phyloP scores from a whole-genome alignment of 2,888 invertebrate genomes.

The Noctua fimbriata region DNA sequence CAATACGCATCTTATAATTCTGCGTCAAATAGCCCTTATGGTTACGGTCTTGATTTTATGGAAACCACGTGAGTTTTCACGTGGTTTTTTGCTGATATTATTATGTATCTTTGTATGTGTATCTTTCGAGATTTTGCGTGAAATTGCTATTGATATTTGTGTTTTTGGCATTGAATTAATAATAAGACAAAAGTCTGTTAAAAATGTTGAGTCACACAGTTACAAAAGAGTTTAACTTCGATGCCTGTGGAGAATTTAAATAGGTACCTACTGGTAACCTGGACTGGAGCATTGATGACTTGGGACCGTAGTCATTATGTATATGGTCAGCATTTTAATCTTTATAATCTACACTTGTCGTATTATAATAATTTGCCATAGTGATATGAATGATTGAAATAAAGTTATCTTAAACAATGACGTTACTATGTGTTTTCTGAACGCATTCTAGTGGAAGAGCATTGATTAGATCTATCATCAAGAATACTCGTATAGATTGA shows the following conservation, averaged over 20 bases:
- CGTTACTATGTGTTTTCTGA: neutral
- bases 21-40: neutral
- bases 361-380: conserved; percentile 6
- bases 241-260: neutral
- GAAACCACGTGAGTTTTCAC: neutral
- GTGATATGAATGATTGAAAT: neutral
- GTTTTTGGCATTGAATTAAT: conserved; percentile 3
- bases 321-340: neutral
- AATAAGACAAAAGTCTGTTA: neutral
- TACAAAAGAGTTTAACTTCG: neutral
- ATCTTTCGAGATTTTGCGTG: neutral
- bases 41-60: neutral
- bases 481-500: neutral
- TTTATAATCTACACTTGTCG: neutral
- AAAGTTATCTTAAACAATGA: neutral
- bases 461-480: neutral
- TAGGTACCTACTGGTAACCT: neutral
- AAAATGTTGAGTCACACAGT: neutral
- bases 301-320: neutral
- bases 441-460: neutral
- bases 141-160: conserved; percentile 1
- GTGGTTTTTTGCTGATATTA: no score
- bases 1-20: neutral
- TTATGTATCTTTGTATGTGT: no score
- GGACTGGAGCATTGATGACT: neutral